Evolutionary conservation across 2,888 invertebrate species (phyloP).

Genomic region (Sphinx pinastri): DNA sequence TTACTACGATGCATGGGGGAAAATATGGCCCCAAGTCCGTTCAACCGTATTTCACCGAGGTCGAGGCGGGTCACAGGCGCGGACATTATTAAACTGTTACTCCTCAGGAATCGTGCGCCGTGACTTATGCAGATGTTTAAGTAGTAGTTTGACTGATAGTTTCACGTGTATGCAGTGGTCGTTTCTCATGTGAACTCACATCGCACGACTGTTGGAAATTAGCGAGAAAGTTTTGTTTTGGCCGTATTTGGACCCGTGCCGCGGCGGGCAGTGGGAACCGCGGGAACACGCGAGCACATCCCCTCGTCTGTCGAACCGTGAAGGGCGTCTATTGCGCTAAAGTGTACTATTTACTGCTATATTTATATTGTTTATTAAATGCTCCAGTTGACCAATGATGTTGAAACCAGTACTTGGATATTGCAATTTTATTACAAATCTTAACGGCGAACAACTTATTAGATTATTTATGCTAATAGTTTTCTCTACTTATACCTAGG

Average conservation of each 20-base stretch:
- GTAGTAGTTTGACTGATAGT: slow-evolving; percentile 81
- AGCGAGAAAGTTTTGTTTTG: slow-evolving; percentile 69
- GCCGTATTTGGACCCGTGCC: slow-evolving; percentile 49
- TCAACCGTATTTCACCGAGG: slow-evolving; percentile 81
- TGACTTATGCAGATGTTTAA: slow-evolving; percentile 83
- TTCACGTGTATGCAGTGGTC: slow-evolving; percentile 75
- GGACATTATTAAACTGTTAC: slow-evolving; percentile 84
- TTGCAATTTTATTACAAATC: too few species aligned
- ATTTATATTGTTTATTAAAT: too few species aligned
- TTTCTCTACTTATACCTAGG: too few species aligned
- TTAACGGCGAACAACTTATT: too few species aligned
- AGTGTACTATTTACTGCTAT: too few species aligned
- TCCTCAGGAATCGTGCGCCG: slow-evolving; percentile 75
- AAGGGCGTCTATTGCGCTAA: background rate
- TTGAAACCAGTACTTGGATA: too few species aligned
- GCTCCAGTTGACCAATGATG: too few species aligned
- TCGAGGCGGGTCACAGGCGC: slow-evolving; percentile 71
- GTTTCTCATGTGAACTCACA: slow-evolving; percentile 74
- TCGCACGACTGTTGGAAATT: slow-evolving; percentile 74
- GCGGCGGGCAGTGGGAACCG: background rate
- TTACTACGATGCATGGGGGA: slow-evolving; percentile 77
- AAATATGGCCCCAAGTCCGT: slow-evolving; percentile 80
- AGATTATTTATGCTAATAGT: too few species aligned
- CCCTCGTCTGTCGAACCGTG: background rate
- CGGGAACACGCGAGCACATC: slow-evolving; percentile 11